phyloP scores from a whole-genome alignment of 53 echinoderm and acorn worm species.

The Pentamera pediparva region DNA sequence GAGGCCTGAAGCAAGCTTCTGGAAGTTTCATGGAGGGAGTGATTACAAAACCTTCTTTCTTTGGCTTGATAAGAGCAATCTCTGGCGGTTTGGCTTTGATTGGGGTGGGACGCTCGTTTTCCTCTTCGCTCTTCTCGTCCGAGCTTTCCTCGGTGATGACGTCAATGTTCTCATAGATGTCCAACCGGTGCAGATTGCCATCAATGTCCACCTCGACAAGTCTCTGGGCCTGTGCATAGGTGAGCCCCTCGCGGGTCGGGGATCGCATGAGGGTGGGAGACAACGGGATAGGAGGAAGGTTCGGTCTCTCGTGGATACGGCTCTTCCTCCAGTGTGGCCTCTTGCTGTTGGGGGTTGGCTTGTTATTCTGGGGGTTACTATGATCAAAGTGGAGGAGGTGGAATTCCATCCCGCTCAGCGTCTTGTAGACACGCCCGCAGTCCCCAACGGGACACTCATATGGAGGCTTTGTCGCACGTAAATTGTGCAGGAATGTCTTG shows the following conservation, averaged over 20 bases:
- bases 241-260: constrained; percentile 79
- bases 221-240: constrained; percentile 95
- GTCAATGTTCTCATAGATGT: constrained; percentile 94
- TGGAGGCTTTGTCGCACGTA: constrained; percentile 94
- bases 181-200: constrained; percentile 80
- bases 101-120: constrained; percentile 66
- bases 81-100: constrained; percentile 73
- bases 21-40: constrained; percentile 81
- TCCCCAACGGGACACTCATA: constrained; percentile 94
- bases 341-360: constrained; percentile 65
- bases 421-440: constrained; percentile 88
- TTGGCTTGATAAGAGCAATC: constrained; percentile 41
- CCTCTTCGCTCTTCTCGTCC: constrained; percentile 87
- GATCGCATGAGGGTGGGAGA: constrained; percentile 72
- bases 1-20: constrained; percentile 79
- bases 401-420: constrained; percentile 80
- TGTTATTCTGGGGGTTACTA: constrained; percentile 73
- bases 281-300: constrained; percentile 38
- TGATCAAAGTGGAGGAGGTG: constrained; percentile 92
- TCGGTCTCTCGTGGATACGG: constrained; percentile 53
- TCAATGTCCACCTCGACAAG: constrained; percentile 96
- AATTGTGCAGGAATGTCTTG: constrained; percentile 87
- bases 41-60: constrained; percentile 60
- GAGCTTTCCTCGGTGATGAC: constrained; percentile 91
- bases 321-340: constrained; percentile 78